A percentile compares a stretch with the other conserved stretches of the same genome.
Evolutionary conservation across 2,888 invertebrate genomes (phyloP).

Genomic region (Andrena fulva): DNA sequence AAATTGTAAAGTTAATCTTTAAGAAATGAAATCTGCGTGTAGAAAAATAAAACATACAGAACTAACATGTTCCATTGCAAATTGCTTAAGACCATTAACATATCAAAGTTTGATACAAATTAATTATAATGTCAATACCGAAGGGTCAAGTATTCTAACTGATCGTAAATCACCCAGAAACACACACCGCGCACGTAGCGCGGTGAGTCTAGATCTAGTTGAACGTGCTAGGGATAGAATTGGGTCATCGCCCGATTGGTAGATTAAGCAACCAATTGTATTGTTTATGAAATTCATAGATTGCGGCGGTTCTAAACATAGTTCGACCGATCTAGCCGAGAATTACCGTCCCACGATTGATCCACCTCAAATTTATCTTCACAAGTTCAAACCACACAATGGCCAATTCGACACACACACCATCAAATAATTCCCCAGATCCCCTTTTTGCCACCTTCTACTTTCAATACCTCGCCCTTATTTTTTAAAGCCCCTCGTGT

Average conservation of each 20-base stretch:
- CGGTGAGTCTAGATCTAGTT: conserved; percentile 13
- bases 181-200: neutral
- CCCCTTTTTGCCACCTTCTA: neutral
- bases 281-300: conserved; percentile 58
- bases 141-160: neutral
- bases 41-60: no score
- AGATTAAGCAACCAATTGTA: conserved; percentile 58
- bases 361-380: neutral
- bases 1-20: no score
- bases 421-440: neutral
- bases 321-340: conserved; percentile 26
- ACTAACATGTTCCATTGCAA: no score
- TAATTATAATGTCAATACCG: neutral
- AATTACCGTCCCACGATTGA: conserved; percentile 3
- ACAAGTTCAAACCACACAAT: neutral
- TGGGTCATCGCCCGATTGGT: conserved; percentile 60
- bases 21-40: no score
- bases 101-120: neutral
- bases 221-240: conserved; percentile 56
- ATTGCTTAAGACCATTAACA: no score
- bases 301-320: conserved; percentile 17
- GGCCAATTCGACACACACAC: neutral
- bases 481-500: neutral
- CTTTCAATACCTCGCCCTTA: neutral
- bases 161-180: neutral